A percentile compares a stretch with the other conserved stretches of the same genome.
Conservation (phyloP, 2,797 vertebrate genomes). For the Gephyroberyx darwinii region DNA sequence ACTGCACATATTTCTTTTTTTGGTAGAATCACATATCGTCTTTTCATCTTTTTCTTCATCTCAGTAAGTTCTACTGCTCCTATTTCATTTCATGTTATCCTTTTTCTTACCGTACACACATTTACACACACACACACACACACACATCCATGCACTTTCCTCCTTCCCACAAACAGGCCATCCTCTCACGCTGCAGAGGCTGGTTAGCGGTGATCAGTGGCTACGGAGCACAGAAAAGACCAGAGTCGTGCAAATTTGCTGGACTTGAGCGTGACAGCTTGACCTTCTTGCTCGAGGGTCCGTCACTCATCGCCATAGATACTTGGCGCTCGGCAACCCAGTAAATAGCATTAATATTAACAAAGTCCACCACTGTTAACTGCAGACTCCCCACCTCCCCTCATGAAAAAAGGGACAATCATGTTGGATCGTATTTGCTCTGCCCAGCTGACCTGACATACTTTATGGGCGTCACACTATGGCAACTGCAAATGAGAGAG, state of each 20-base stretch:
- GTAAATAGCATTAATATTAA: conserved; percentile 49
- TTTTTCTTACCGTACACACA: not conserved
- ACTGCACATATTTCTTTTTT: no score
- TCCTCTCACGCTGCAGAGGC: not conserved
- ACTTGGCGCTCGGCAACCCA: conserved; percentile 52
- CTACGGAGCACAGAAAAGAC: conserved; percentile 1
- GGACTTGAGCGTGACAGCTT: conserved; percentile 59
- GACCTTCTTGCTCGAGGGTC: conserved; percentile 68
- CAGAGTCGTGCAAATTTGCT: conserved; percentile 34
- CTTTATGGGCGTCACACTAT: not conserved
- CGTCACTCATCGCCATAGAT: conserved; percentile 63
- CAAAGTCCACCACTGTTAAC: conserved; percentile 34
- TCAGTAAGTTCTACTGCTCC: no score
- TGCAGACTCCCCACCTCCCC: conserved; percentile 11
- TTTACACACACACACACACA: not conserved
- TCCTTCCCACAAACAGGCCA: not conserved
- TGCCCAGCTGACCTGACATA: not conserved
- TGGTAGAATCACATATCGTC: no score
- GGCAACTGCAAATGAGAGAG: not conserved
- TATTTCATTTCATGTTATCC: no score
- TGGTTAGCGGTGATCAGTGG: not conserved
- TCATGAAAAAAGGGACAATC: conserved; percentile 22
- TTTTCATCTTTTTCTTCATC: no score
- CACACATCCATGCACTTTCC: not conserved
- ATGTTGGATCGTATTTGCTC: conserved; percentile 15